A percentile compares a stretch with the other conserved stretches of the same genome.
phyloP scores from a whole-genome alignment of 1,140 invertebrate species.

The Danaus melanippus region DNA sequence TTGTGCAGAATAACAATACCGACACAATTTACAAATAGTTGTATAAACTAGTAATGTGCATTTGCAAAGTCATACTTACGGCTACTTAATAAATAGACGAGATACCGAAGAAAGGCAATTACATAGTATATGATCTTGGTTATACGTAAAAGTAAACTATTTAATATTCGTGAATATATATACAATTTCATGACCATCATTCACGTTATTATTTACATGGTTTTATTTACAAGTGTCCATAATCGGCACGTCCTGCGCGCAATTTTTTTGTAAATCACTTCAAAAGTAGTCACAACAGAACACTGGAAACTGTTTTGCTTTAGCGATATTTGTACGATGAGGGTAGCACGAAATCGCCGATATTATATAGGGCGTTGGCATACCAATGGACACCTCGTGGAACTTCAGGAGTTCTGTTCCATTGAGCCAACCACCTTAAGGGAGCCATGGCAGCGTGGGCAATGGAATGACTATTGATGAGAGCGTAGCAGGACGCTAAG shows the following conservation, averaged over 20 bases:
- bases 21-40: slow-evolving; percentile 70
- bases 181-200: slow-evolving; percentile 24
- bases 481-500: slow-evolving; percentile 94
- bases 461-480: slow-evolving; percentile 86
- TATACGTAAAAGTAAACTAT: slow-evolving; percentile 22
- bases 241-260: slow-evolving; percentile 57
- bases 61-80: slow-evolving; percentile 42
- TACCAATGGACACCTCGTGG: slow-evolving; percentile 88
- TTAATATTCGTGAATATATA: slow-evolving; percentile 31
- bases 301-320: slow-evolving; percentile 20
- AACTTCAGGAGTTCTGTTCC: slow-evolving; percentile 29
- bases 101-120: slow-evolving; percentile 17
- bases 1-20: slow-evolving; percentile 72
- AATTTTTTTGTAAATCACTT: slow-evolving; percentile 23
- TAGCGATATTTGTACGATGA: slow-evolving; percentile 60
- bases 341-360: slow-evolving; percentile 82
- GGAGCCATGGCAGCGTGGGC: slow-evolving; percentile 90
- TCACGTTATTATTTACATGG: slow-evolving; percentile 21
- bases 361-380: slow-evolving; percentile 81
- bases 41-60: slow-evolving; percentile 44
- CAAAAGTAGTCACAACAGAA: slow-evolving; percentile 18
- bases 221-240: slow-evolving; percentile 48
- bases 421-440: slow-evolving; percentile 72
- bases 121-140: slow-evolving; percentile 29
- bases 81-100: slow-evolving; percentile 66